Evolutionary conservation across 1,140 invertebrate genomes (phyloP), one percentile per base, ranked within the genome.

Genomic region (Drosophila fuyamai): DNA sequence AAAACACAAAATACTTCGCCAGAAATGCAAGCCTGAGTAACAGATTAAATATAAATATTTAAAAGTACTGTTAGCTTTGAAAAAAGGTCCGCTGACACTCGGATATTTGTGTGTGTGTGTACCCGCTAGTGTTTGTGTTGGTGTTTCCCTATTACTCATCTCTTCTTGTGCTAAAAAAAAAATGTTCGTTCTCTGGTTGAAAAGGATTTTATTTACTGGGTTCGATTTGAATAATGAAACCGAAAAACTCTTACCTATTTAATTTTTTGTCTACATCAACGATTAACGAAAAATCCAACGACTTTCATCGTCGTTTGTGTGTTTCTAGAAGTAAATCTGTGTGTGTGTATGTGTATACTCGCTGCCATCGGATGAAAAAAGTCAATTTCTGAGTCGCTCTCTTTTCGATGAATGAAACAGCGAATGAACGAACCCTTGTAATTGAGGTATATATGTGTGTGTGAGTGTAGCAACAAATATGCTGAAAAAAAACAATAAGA

Each of bases 221-320:
- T 35, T 53, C 55, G 53, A 75, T 75, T 71, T 70, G 48, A 62
- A 75, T 60, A 82, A 82, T 81, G 48, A 59, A 66, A 66, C 78
- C 61, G 36, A 65, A 79, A 79, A 80, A 72, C 55, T 68, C 71
- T 75, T 90, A 85, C 48, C 62, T 81, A 89, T 82, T 74, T 83
- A 63, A 70, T 55, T 81, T 84, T 90, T 90, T 90, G 82, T 90
- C 88, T 90, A 90, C 82, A 90, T 90, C 86, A 90, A 90, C 86
- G 86, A 90, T 90, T 90, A 86, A 85, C 88, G 82, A 90, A 90
- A 79, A 90, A 82, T 66, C 61, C 85, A 84, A 89, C 85, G 85
- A 89, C 85, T 89, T 89, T 90, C 85, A 89, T 89, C 80, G 81
- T 85, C 79, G 77, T 72, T 76, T 70, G 71, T 86, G 77, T 76